Base-by-base conservation (phyloP, 1,140 invertebrate species). In the Branchinecta lindahli region DNA sequence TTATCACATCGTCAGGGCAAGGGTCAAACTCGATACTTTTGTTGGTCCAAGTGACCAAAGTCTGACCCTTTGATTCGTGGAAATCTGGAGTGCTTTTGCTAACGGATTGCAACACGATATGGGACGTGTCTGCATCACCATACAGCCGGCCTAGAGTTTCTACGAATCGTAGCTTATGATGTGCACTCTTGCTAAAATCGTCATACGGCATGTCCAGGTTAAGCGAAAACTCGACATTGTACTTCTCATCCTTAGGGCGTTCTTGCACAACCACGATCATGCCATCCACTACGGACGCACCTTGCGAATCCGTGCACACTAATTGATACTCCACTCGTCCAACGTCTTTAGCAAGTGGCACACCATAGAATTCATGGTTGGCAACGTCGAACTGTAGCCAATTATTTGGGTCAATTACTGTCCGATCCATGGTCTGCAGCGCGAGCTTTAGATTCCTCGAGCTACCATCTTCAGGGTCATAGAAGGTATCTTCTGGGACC, bases 321-420 rank as follows among this genome's bases (percentile, higher is more conserved):
- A 94, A 77, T 72, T 89, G 84, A 77, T 92, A 94, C 73, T 90
- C 87, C 70, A 84, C 84, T 45, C 84, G 82, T 7, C 87, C 88
- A 7, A 84, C 81, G 76, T 93, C 86, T 4, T 79, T 79, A 7
- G 80, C 75, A 52, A 87, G 79, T 7, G 91, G 91, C 44, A 94
- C 82, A 3, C 92, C 92, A 78, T 86, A 93, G 77, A 94, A 92
- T 81, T 93, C 91, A 76, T 92, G 88, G 80, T 92, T 92, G 71
- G 88, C 89, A 4, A 81, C 81, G 76, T 95, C 90, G 76, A 94
- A 95, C 77, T 93, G 91, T 66, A 95, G 78, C 92, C 92, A 95
- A 75, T 89, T 85, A n/a, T 84, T 78, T 0, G 82, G 70, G 0
- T 85, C 81, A 44, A 93, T 82, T 68, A 84, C 79, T 9, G 83